Evolutionary conservation across 37 sponge, comb jelly and placozoan species (phyloP).

Genomic region (Halichondria panicea): DNA sequence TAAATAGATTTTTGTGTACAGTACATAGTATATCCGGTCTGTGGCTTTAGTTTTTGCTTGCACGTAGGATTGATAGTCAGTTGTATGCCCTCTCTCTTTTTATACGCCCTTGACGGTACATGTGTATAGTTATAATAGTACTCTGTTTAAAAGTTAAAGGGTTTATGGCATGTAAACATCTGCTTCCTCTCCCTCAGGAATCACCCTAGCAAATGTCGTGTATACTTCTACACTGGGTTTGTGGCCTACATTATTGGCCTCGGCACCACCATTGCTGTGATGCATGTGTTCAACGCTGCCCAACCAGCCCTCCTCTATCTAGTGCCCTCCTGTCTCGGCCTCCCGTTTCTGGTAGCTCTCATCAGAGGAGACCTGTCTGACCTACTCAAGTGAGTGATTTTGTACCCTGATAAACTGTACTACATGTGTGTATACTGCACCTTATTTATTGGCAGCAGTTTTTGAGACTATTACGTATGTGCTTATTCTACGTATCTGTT

Average conservation of each 20-base stretch:
- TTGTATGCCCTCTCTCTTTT: too few species aligned
- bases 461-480: too few species aligned
- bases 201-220: slow-evolving; percentile 31
- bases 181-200: slow-evolving; percentile 24
- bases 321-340: slow-evolving; percentile 94
- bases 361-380: slow-evolving; percentile 75
- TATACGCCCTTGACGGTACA: too few species aligned
- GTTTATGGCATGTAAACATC: too few species aligned
- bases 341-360: slow-evolving; percentile 76
- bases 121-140: too few species aligned
- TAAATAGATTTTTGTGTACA: too few species aligned
- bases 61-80: too few species aligned
- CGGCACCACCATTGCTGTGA: slow-evolving; percentile 73
- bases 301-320: slow-evolving; percentile 98
- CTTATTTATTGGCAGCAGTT: too few species aligned
- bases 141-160: not conserved
- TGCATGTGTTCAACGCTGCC: slow-evolving; percentile 92
- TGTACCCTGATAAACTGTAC: not conserved
- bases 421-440: too few species aligned
- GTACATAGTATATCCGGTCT: too few species aligned
- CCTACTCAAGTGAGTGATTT: slow-evolving; percentile 58
- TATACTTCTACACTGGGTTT: slow-evolving; percentile 86
- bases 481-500: too few species aligned
- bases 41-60: too few species aligned
- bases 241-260: slow-evolving; percentile 94